A percentile compares a stretch with the other conserved stretches of the same genome.
These are phyloP conservation scores for Chydorus sphaericus DNA, from an alignment of 2,888 invertebrate genomes.

Conservation along the genomic window DNA sequence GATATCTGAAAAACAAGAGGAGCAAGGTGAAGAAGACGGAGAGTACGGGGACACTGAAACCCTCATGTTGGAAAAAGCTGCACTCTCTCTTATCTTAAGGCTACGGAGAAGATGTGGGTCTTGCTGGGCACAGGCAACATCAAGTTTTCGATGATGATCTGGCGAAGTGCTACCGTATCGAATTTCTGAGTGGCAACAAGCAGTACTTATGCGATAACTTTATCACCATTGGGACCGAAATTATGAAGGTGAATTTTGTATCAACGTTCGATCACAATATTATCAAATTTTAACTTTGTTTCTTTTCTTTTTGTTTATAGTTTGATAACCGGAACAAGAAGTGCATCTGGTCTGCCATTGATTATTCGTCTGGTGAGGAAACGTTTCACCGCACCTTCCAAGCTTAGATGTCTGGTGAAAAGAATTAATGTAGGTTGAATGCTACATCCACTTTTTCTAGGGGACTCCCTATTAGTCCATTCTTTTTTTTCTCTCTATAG, in stretches of 20 bases:
- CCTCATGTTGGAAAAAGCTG: constrained; percentile 37
- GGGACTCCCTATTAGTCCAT: too few species aligned
- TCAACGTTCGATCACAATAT: background rate
- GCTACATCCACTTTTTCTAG: too few species aligned
- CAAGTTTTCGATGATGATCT: constrained; percentile 26
- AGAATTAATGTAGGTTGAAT: too few species aligned
- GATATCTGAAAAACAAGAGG: constrained; percentile 9
- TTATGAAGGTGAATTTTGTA: constrained; percentile 37
- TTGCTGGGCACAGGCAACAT: constrained; percentile 30
- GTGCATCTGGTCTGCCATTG: constrained; percentile 43
- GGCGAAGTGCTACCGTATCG: constrained; percentile 17
- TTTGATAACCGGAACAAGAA: constrained; percentile 28
- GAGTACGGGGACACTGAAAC: constrained; percentile 26
- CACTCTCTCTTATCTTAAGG: constrained; percentile 24
- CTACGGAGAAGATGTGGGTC: constrained; percentile 30
- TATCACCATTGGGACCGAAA: constrained; percentile 42
- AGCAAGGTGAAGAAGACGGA: constrained; percentile 37
- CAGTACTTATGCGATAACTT: constrained; percentile 36
- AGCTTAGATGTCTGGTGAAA: too few species aligned
- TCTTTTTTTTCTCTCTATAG: too few species aligned
- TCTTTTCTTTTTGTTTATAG: constrained; percentile 26
- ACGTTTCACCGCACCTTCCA: constrained; percentile 35
- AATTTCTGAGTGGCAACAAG: constrained; percentile 15
- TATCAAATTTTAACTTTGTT: constrained; percentile 11
- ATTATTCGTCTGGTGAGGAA: constrained; percentile 38